Evolutionary conservation across 2,113 vertebrate species (phyloP).

Genomic region (Gambusia holbrooki): DNA sequence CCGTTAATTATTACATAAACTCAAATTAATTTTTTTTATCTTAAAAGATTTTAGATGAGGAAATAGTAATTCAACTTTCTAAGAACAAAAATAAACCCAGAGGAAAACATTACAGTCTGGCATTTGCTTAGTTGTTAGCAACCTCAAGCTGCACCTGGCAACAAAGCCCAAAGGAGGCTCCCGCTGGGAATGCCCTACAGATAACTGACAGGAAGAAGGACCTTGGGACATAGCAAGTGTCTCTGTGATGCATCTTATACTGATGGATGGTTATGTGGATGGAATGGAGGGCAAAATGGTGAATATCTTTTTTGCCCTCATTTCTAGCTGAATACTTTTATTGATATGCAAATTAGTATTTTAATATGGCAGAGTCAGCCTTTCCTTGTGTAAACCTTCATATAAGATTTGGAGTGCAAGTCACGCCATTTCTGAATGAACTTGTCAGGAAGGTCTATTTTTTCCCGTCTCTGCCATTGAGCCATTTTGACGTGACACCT

Average conservation of each 20-base stretch:
- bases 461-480: neutral
- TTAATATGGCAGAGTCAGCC: neutral
- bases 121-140: neutral
- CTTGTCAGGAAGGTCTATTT: neutral
- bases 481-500: neutral
- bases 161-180: conserved; percentile 15
- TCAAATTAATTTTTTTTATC: neutral
- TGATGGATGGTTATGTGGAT: neutral
- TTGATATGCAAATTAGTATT: conserved; percentile 1
- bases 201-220: conserved; percentile 15
- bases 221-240: neutral
- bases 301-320: too few species aligned
- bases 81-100: neutral
- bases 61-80: neutral
- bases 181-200: neutral
- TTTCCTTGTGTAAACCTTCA: neutral
- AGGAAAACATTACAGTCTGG: neutral
- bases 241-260: conserved; percentile 2
- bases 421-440: conserved; percentile 12
- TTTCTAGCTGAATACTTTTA: neutral
- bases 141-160: conserved; percentile 1
- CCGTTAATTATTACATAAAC: too few species aligned
- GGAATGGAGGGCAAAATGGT: too few species aligned
- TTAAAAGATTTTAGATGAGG: neutral
- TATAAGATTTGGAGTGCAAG: neutral